phyloP scores from a whole-genome alignment of 1,140 invertebrate genomes.

The Linepithema humile region DNA sequence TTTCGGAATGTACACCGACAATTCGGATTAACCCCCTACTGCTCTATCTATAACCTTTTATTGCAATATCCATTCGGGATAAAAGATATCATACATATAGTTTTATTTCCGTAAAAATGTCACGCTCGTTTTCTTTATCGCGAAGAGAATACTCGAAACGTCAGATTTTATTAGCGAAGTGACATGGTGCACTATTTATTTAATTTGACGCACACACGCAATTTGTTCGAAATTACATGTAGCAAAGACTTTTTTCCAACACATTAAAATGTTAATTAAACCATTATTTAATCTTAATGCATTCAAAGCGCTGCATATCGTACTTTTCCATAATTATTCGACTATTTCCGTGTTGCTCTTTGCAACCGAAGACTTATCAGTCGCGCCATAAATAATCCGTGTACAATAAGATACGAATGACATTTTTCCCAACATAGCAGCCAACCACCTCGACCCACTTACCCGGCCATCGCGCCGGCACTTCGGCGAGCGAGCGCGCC shows the following conservation, averaged over 20 bases:
- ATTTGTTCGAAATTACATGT: too few relatives aligned
- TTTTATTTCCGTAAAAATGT: neutral
- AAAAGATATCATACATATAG: neutral
- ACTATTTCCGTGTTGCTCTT: slow-evolving; percentile 14
- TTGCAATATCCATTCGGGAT: neutral
- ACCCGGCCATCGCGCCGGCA: neutral
- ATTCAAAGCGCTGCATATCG: neutral
- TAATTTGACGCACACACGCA: neutral
- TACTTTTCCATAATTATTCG: neutral
- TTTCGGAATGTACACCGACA: too few relatives aligned
- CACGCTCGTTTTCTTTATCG: neutral
- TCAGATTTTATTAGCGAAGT: neutral
- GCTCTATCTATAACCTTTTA: neutral
- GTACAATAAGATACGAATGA: slow-evolving; percentile 37
- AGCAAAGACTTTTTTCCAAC: too few relatives aligned
- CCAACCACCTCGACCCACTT: slow-evolving; percentile 45
- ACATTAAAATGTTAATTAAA: slow-evolving; percentile 6
- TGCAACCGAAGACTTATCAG: slow-evolving; percentile 17
- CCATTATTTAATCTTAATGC: slow-evolving; percentile 24
- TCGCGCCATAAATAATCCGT: slow-evolving; percentile 23
- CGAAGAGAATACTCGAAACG: neutral
- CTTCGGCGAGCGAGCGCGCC: neutral
- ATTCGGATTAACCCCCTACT: neutral
- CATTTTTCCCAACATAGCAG: slow-evolving; percentile 40
- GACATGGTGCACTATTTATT: neutral